phyloP scores from a whole-genome alignment of 2,113 vertebrate species.

The Brienomyrus brachyistius region DNA sequence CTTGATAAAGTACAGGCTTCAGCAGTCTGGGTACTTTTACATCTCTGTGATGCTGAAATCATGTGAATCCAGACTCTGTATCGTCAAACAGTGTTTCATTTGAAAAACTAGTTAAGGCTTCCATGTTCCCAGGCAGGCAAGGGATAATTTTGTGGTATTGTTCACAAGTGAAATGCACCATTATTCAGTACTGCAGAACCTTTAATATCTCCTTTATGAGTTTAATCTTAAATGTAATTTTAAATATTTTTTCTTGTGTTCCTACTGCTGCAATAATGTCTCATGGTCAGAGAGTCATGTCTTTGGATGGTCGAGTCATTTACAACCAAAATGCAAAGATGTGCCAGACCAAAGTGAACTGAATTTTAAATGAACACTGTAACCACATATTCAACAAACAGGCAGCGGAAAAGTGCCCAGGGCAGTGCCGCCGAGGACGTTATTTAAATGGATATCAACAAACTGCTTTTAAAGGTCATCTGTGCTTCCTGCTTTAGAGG shows the following conservation, averaged over 20 bases:
- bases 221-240: background rate
- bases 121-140: background rate
- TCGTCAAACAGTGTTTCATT: background rate
- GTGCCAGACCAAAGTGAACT: background rate
- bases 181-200: background rate
- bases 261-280: background rate
- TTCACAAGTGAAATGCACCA: background rate
- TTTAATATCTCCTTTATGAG: background rate
- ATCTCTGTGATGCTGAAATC: background rate
- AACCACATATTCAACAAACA: background rate
- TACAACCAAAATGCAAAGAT: background rate
- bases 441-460: background rate
- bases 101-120: background rate
- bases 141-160: background rate
- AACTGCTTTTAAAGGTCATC: background rate
- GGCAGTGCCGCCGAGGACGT: background rate
- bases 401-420: background rate
- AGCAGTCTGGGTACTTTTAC: background rate
- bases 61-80: background rate
- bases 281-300: background rate
- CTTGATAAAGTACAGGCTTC: background rate
- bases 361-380: background rate
- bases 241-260: background rate
- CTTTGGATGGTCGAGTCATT: background rate
- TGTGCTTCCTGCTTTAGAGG: background rate